A percentile compares a stretch with the other conserved stretches of the same genome.
phyloP scores from a whole-genome alignment of 2,888 invertebrate species.

The Pandemis cinnamomeana region DNA sequence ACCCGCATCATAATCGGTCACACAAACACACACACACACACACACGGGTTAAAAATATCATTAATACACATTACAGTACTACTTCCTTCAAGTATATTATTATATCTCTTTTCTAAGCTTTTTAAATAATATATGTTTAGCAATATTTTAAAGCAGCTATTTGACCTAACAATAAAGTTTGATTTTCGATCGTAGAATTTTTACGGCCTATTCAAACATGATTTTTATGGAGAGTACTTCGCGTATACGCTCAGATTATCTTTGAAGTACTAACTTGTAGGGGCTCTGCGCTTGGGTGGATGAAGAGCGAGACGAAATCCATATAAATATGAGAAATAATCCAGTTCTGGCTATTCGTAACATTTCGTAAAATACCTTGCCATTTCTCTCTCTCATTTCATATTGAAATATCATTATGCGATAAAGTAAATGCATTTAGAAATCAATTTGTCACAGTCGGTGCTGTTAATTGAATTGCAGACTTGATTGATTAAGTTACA shows the following conservation, averaged over 20 bases:
- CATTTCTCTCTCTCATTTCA: background rate
- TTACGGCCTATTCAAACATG: background rate
- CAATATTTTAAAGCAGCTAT: slow-evolving; percentile 16
- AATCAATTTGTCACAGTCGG: slow-evolving; percentile 35
- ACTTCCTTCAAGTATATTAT: too few relatives aligned
- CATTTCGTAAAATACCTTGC: background rate
- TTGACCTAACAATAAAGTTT: background rate
- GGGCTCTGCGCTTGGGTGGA: background rate
- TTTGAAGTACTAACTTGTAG: slow-evolving; percentile 25
- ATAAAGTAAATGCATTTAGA: background rate
- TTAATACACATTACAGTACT: too few relatives aligned
- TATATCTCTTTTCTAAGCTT: too few relatives aligned
- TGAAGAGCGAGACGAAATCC: slow-evolving; percentile 23
- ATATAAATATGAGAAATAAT: slow-evolving; percentile 6
- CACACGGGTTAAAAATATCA: too few relatives aligned
- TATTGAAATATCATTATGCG: background rate
- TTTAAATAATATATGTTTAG: background rate
- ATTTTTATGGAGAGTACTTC: slow-evolving; percentile 20
- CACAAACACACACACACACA: too few relatives aligned
- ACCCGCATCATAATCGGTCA: too few relatives aligned
- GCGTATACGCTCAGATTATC: slow-evolving; percentile 16
- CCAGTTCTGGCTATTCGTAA: background rate
- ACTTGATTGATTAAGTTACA: slow-evolving; percentile 31
- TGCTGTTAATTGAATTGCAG: slow-evolving; percentile 29
- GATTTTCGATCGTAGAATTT: background rate